phyloP scores from a whole-genome alignment of 2,888 invertebrate genomes.

The Ectropis crepuscularia region DNA sequence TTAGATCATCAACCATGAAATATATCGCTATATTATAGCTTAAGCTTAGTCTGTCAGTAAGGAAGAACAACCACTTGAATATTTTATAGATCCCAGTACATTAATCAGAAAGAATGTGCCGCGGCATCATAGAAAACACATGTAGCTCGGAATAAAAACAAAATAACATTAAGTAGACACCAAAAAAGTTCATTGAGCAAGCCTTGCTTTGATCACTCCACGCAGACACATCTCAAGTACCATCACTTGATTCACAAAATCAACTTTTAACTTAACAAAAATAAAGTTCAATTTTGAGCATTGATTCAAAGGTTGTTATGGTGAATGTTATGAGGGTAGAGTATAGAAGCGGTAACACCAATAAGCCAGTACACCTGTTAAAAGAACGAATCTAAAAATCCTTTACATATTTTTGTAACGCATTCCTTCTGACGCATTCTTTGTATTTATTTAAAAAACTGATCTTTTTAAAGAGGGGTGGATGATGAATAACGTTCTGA shows the following conservation, averaged over 20 bases:
- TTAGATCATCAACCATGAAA: too few relatives aligned
- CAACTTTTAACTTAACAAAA: slow-evolving; percentile 15
- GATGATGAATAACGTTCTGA: slow-evolving; percentile 65
- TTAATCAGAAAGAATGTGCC: slow-evolving; percentile 77
- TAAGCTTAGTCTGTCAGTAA: too few relatives aligned
- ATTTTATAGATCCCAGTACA: slow-evolving; percentile 49
- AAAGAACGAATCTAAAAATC: slow-evolving; percentile 66
- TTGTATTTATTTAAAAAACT: slow-evolving; percentile 67
- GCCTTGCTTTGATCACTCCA: slow-evolving; percentile 57
- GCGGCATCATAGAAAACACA: slow-evolving; percentile 67
- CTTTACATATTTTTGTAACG: slow-evolving; percentile 77
- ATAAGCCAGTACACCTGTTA: slow-evolving; percentile 74
- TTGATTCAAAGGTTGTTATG: slow-evolving; percentile 4
- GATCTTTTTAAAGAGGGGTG: slow-evolving; percentile 53
- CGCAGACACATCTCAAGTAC: slow-evolving; percentile 13
- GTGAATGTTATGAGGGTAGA: slow-evolving; percentile 4
- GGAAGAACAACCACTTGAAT: not conserved
- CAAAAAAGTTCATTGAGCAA: slow-evolving; percentile 74
- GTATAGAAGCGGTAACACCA: slow-evolving; percentile 44
- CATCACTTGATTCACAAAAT: slow-evolving; percentile 26
- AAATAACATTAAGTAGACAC: slow-evolving; percentile 76
- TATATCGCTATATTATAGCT: too few relatives aligned
- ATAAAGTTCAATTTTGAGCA: slow-evolving; percentile 24
- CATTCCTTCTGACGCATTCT: slow-evolving; percentile 72
- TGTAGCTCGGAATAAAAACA: slow-evolving; percentile 78